Evolutionary conservation across 1,140 invertebrate genomes (phyloP).

Genomic region (Plodia interpunctella): DNA sequence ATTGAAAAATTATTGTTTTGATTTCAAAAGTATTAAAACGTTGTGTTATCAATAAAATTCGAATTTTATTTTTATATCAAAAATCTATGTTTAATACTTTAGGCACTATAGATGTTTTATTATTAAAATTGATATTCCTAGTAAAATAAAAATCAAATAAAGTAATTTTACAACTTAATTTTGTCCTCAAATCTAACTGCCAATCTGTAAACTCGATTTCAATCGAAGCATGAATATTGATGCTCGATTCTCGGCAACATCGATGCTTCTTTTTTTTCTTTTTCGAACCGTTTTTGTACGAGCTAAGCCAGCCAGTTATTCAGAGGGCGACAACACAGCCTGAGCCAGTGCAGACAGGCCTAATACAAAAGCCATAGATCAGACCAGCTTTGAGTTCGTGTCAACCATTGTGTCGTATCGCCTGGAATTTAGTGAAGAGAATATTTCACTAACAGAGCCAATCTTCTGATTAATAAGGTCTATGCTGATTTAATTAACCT

Average conservation of each 20-base stretch:
- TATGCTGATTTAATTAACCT: not conserved
- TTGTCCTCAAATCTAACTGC: too few species aligned
- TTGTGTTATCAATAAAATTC: too few species aligned
- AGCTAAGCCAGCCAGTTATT: conserved; percentile 15
- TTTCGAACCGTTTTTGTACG: not conserved
- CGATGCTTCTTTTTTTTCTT: not conserved
- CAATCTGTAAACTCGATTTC: not conserved
- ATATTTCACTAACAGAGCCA: not conserved
- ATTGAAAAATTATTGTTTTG: too few species aligned
- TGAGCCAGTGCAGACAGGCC: conserved; percentile 31
- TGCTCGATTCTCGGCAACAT: not conserved
- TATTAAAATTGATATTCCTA: too few species aligned
- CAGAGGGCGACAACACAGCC: conserved; percentile 18
- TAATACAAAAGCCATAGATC: conserved; percentile 37
- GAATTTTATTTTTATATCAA: too few species aligned
- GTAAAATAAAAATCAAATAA: too few species aligned
- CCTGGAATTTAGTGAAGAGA: not conserved
- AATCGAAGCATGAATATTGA: not conserved
- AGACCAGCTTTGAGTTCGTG: conserved; percentile 15
- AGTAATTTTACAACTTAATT: too few species aligned
- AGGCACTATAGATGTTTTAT: too few species aligned
- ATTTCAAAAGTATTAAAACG: too few species aligned
- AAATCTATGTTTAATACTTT: too few species aligned
- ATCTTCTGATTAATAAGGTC: not conserved
- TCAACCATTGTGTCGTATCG: not conserved